phyloP scores from a whole-genome alignment of 2,888 invertebrate species.

The Merodon equestris region DNA sequence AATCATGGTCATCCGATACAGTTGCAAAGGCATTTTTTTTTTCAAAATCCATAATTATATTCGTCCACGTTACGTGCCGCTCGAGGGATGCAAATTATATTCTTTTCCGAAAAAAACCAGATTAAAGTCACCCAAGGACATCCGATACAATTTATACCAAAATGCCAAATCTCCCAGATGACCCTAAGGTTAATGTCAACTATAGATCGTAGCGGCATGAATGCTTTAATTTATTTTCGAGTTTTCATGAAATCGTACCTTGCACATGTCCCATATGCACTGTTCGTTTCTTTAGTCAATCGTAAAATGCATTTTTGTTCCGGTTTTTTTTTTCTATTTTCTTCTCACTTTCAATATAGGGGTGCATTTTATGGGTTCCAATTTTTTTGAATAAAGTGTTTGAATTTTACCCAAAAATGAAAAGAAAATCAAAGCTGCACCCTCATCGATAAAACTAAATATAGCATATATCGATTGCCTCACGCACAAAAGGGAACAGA shows the following conservation, averaged over 20 bases:
- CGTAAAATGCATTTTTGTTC: slow-evolving; percentile 45
- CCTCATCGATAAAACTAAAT: slow-evolving; percentile 55
- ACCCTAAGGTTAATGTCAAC: slow-evolving; percentile 63
- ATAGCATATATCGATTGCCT: slow-evolving; percentile 62
- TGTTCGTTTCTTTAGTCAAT: slow-evolving; percentile 26
- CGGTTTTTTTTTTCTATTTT: slow-evolving; percentile 24
- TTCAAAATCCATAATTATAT: slow-evolving; percentile 58
- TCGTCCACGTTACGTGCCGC: slow-evolving; percentile 59
- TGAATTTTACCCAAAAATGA: slow-evolving; percentile 41
- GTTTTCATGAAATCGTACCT: slow-evolving; percentile 58
- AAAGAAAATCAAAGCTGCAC: slow-evolving; percentile 27
- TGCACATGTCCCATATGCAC: slow-evolving; percentile 51
- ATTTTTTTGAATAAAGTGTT: slow-evolving; percentile 47
- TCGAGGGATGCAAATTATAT: slow-evolving; percentile 66
- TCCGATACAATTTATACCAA: slow-evolving; percentile 31
- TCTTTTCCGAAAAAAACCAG: slow-evolving; percentile 50
- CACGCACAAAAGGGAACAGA: slow-evolving; percentile 20
- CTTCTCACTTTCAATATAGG: slow-evolving; percentile 39
- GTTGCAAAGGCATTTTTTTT: slow-evolving; percentile 43
- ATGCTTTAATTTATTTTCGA: slow-evolving; percentile 53
- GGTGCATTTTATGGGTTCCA: slow-evolving; percentile 47
- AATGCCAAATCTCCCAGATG: slow-evolving; percentile 34
- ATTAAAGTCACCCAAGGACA: slow-evolving; percentile 61
- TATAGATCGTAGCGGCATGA: slow-evolving; percentile 46
- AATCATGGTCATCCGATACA: slow-evolving; percentile 67